A percentile compares a stretch with the other conserved stretches of the same genome.
phyloP scores from a whole-genome alignment of 1,140 invertebrate genomes.

The Sogatella furcifera region DNA sequence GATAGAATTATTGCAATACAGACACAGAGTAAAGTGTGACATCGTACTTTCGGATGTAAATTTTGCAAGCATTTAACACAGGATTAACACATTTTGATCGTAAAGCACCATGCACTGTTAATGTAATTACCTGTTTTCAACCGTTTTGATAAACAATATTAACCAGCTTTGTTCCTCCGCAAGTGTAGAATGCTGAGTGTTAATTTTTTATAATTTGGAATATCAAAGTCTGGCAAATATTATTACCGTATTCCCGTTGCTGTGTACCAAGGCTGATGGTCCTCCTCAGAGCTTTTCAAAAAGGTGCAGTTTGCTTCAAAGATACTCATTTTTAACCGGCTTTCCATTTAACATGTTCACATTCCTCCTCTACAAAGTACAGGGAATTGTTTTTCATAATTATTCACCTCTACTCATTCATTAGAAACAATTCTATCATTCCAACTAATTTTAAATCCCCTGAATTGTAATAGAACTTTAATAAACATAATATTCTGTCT shows the following conservation, averaged over 20 bases:
- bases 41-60: neutral
- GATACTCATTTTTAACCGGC: slow-evolving; percentile 11
- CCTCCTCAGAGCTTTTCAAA: slow-evolving; percentile 20
- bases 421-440: neutral
- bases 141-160: slow-evolving; percentile 13
- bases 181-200: slow-evolving; percentile 7
- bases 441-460: neutral
- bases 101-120: slow-evolving; percentile 1
- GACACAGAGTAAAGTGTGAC: neutral
- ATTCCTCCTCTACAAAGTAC: slow-evolving; percentile 1
- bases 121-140: slow-evolving; percentile 10
- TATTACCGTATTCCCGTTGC: slow-evolving; percentile 3
- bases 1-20: neutral
- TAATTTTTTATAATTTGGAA: slow-evolving; percentile 5
- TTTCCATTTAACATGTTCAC: neutral
- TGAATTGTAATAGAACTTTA: too few relatives aligned
- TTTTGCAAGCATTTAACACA: neutral
- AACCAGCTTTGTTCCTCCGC: slow-evolving; percentile 6
- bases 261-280: slow-evolving; percentile 6
- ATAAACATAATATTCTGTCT: too few relatives aligned
- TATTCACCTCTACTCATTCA: neutral
- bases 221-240: slow-evolving; percentile 7
- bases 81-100: neutral
- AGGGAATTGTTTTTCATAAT: neutral
- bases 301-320: slow-evolving; percentile 29